Evolutionary conservation across 2,113 vertebrate genomes (phyloP), one percentile per base, ranked within the genome.

Genomic region (Mola mola): DNA sequence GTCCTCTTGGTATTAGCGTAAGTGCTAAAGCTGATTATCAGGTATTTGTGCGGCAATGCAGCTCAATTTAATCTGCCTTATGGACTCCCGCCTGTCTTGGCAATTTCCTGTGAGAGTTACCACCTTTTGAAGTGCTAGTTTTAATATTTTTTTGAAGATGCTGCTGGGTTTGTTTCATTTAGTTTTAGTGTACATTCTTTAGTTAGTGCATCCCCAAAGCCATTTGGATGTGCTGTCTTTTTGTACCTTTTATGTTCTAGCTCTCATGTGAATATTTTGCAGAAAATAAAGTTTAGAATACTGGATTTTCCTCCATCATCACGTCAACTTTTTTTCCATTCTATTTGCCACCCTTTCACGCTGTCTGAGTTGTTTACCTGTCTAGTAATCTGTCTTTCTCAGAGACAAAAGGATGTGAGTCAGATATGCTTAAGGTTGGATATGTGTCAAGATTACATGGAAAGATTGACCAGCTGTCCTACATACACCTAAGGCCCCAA

Each of bases 21-120:
- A 90, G 76, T 83, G 80, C 76, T 83, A 84, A 89, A 91, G 83
- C 82, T 87, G 89, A 91, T 92, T 90, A 90, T 66, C 49, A 40
- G 42, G 72, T 51, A 71, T 84, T 85, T 83, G 76, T 85, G 82
- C 63, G 38, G 75, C 75, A 81, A 73, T 42, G 59, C 64, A 53
- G 82, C 81, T 79, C 65, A 71, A 31, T 77, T 40, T 47, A 75
- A 79, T 81, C 70, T 66, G 62, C 70, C 70, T 66, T 33, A 43
- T 71, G 61, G 53, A 57, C 53, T 33, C 48, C 55, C 22, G 63
- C 40, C 73, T 58, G 34, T 50, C 72, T 66, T 43, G 16, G 42
- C 33, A 22, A 16, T 49, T 75, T 86, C 24, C 67, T 78, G 3
- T 40, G 53, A 57, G 46, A 66, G 16, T 20, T 22, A 11, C 10